These are phyloP conservation scores for Thalassoma bifasciatum DNA, from an alignment of 2,113 vertebrate species.

Conservation along the genomic window DNA sequence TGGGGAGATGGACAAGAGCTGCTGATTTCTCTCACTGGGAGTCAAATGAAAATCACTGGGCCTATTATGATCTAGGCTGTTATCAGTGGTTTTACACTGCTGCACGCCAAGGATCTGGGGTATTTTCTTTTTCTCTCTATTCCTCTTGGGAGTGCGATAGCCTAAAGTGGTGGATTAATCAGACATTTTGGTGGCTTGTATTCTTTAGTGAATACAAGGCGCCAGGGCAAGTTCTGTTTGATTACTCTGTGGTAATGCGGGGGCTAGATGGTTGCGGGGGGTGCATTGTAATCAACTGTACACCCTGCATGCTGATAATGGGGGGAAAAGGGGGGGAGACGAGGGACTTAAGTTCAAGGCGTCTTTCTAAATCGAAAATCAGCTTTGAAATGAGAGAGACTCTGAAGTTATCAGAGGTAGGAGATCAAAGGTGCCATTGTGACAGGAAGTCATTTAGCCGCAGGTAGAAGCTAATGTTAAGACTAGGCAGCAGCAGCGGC, in stretches of 20 bases:
- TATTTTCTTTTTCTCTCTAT: not conserved
- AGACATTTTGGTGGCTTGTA: constrained; percentile 63
- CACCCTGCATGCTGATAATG: constrained; percentile 42
- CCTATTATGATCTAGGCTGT: constrained; percentile 54
- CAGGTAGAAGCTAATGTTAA: constrained; percentile 24
- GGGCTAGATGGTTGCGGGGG: constrained; percentile 47
- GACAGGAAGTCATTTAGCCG: constrained; percentile 35
- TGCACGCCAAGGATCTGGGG: constrained; percentile 31
- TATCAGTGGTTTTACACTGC: constrained; percentile 59
- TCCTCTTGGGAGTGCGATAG: constrained; percentile 61
- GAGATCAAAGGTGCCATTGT: constrained; percentile 38
- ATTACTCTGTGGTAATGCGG: constrained; percentile 59
- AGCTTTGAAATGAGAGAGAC: constrained; percentile 25
- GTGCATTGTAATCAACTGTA: constrained; percentile 50
- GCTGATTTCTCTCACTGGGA: constrained; percentile 72
- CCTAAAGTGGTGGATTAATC: constrained; percentile 72
- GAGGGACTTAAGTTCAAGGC: constrained; percentile 47
- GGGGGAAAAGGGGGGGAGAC: not conserved
- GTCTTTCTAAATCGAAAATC: constrained; percentile 38
- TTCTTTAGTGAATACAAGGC: constrained; percentile 63
- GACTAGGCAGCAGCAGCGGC: not conserved
- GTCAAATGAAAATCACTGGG: constrained; percentile 74
- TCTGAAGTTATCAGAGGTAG: not conserved
- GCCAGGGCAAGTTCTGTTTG: constrained; percentile 66
- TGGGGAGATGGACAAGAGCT: constrained; percentile 50